Evolutionary conservation across 2,797 vertebrate species (phyloP).

Genomic region (Fundulus diaphanus): DNA sequence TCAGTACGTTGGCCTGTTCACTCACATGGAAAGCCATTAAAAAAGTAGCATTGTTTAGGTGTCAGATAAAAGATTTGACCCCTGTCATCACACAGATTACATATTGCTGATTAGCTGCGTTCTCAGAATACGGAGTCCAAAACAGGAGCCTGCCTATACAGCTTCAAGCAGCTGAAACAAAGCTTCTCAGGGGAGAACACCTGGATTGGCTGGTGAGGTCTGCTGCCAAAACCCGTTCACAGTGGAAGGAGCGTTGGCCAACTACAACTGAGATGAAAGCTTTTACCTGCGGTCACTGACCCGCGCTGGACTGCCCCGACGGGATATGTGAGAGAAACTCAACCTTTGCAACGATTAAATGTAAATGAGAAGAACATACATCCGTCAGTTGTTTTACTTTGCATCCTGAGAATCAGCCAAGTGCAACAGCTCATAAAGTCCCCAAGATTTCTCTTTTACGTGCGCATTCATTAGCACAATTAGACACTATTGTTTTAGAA

Average conservation of each 20-base stretch:
- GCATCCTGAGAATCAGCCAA: background rate
- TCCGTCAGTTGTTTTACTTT: background rate
- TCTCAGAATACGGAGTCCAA: conserved; percentile 42
- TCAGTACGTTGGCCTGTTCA: conserved; percentile 47
- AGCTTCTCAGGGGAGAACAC: conserved; percentile 51
- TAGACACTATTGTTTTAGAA: background rate
- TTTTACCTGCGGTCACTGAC: conserved; percentile 47
- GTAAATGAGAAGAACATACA: background rate
- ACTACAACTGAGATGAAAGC: conserved; percentile 21
- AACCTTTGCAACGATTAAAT: conserved; percentile 1
- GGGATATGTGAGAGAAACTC: conserved; percentile 4
- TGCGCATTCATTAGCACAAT: background rate
- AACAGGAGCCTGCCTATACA: conserved; percentile 29
- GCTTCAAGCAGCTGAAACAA: conserved; percentile 36
- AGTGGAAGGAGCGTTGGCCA: conserved; percentile 32
- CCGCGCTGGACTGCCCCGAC: conserved; percentile 11
- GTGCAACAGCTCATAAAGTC: background rate
- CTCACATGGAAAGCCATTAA: conserved; percentile 46
- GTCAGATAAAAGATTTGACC: conserved; percentile 38
- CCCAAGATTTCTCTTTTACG: background rate
- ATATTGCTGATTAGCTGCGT: conserved; percentile 43
- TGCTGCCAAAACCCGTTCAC: conserved; percentile 42
- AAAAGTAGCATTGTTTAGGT: conserved; percentile 62
- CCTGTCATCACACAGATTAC: conserved; percentile 37
- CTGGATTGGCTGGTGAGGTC: conserved; percentile 28